phyloP scores from a whole-genome alignment of 2,888 invertebrate genomes.

The Dermolepida albohirtum region DNA sequence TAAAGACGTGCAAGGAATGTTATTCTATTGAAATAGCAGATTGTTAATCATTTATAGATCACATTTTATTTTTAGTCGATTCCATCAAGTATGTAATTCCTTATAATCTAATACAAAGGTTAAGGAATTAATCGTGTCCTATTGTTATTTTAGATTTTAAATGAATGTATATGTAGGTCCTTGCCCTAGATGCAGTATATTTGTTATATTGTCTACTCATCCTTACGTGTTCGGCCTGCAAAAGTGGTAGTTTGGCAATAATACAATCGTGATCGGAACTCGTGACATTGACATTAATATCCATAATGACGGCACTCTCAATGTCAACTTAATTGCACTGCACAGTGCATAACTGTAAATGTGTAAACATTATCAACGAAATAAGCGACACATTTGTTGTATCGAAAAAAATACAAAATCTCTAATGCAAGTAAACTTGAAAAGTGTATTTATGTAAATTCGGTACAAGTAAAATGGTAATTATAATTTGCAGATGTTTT shows the following conservation, averaged over 20 bases:
- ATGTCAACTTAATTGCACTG: constrained; percentile 30
- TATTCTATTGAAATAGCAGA: no score
- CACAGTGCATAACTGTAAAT: neutral
- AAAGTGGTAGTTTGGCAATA: constrained; percentile 44
- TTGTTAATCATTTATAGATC: no score
- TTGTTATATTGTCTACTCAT: constrained; percentile 39
- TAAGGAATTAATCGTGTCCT: no score
- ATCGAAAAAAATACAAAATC: neutral
- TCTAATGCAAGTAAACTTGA: no score
- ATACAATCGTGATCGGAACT: constrained; percentile 50
- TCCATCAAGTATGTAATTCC: no score
- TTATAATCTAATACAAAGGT: no score
- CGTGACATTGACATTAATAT: constrained; percentile 50
- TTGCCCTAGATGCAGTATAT: constrained; percentile 53
- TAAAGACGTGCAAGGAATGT: no score
- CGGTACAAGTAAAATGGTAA: no score
- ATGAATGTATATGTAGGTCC: constrained; percentile 44
- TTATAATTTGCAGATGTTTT: no score
- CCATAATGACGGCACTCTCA: constrained; percentile 39
- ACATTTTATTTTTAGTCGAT: no score
- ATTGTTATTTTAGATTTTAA: neutral
- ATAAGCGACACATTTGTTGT: neutral
- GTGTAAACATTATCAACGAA: neutral
- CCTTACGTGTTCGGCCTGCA: constrained; percentile 46
- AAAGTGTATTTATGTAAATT: no score